These are phyloP conservation scores for Ennomos quercinarius DNA, from an alignment of 2,888 invertebrate species.

Conservation along the genomic window DNA sequence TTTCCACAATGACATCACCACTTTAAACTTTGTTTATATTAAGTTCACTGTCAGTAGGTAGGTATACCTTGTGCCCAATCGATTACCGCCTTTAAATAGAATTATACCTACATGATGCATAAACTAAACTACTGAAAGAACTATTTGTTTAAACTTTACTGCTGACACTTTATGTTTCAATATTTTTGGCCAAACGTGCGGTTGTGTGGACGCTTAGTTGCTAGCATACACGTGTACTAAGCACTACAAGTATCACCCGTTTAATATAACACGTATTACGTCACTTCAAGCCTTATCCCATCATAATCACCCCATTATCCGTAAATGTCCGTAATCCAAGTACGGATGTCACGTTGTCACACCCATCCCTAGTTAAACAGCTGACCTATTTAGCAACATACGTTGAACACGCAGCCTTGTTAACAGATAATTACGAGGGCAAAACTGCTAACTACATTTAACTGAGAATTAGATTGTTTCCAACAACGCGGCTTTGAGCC, in stretches of 20 bases:
- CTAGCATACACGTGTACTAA: too few relatives aligned
- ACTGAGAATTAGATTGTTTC: constrained; percentile 9
- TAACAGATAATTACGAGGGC: constrained; percentile 12
- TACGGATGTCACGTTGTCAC: constrained; percentile 15
- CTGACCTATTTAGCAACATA: constrained; percentile 27
- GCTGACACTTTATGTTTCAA: too few relatives aligned
- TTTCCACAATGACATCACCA: too few relatives aligned
- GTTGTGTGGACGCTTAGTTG: too few relatives aligned
- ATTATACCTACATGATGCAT: too few relatives aligned
- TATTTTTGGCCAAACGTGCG: too few relatives aligned
- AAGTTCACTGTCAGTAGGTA: too few relatives aligned
- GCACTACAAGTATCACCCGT: not conserved
- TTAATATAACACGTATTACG: not conserved
- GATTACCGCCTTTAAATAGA: too few relatives aligned
- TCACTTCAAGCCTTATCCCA: constrained; percentile 3
- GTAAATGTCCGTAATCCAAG: constrained; percentile 19
- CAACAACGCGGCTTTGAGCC: not conserved
- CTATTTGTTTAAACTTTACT: too few relatives aligned
- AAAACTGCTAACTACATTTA: constrained; percentile 7
- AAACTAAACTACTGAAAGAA: too few relatives aligned
- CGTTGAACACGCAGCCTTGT: constrained; percentile 2
- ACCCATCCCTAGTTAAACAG: constrained; percentile 22
- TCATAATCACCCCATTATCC: constrained; percentile 22
- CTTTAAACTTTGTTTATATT: too few relatives aligned
- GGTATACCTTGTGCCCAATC: too few relatives aligned